phyloP scores from a whole-genome alignment of 2,888 invertebrate species.

The Drosophila quinaria region DNA sequence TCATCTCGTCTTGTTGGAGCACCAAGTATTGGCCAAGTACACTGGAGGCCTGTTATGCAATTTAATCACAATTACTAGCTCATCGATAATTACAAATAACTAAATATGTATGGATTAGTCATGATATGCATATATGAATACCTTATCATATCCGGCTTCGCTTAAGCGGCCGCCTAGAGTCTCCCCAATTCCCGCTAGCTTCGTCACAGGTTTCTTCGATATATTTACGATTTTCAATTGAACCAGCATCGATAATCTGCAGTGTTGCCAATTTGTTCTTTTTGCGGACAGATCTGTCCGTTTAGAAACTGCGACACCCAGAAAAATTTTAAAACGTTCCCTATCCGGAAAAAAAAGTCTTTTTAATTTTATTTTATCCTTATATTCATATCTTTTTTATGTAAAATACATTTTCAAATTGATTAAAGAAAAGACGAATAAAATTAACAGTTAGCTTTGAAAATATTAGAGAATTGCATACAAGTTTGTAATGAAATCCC shows the following conservation, averaged over 20 bases:
- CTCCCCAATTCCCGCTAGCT: constrained; percentile 6
- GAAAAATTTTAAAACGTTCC: too few relatives aligned
- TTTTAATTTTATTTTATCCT: too few relatives aligned
- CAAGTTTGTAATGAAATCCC: too few relatives aligned
- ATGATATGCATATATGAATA: neutral
- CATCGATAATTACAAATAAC: neutral
- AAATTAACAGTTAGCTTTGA: too few relatives aligned
- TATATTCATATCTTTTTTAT: too few relatives aligned
- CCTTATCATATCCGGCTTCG: constrained; percentile 1
- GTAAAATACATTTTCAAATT: too few relatives aligned
- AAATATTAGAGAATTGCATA: too few relatives aligned
- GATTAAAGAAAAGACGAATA: too few relatives aligned
- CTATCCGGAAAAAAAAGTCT: too few relatives aligned
- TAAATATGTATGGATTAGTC: neutral
- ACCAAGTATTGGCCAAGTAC: constrained; percentile 2
- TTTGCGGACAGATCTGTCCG: too few relatives aligned
- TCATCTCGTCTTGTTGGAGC: neutral
- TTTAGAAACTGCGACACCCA: too few relatives aligned
- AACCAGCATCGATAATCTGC: neutral
- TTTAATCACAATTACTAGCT: neutral
- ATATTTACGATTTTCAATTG: neutral
- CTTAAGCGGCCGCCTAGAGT: neutral
- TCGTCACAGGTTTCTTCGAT: constrained; percentile 5
- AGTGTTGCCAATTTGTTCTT: too few relatives aligned
- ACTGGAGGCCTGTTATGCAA: neutral